A percentile compares a stretch with the other conserved stretches of the same genome.
phyloP scores from a whole-genome alignment of 2,888 invertebrate genomes.

The Nudaria mundana region DNA sequence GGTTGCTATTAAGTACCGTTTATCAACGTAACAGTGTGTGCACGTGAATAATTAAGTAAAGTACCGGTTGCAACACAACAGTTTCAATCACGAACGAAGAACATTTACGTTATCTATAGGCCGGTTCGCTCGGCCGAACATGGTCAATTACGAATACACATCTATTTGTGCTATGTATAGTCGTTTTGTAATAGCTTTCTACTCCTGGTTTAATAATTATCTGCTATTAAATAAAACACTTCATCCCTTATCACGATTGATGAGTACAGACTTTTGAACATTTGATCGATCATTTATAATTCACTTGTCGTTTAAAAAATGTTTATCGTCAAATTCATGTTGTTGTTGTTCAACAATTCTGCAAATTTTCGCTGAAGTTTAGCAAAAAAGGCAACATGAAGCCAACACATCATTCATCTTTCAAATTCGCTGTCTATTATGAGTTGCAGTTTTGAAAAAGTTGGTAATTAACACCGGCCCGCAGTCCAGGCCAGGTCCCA shows the following conservation, averaged over 20 bases:
- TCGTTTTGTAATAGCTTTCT: constrained; percentile 17
- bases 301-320: constrained; percentile 21
- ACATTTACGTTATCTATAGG: constrained; percentile 13
- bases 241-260: constrained; percentile 13
- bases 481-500: constrained; percentile 60
- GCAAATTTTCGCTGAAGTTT: constrained; percentile 43
- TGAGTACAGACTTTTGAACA: constrained; percentile 15
- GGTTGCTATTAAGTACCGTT: constrained; percentile 41
- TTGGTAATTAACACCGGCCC: constrained; percentile 75
- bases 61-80: constrained; percentile 17
- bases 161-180: constrained; percentile 17
- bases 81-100: constrained; percentile 22
- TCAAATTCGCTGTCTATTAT: constrained; percentile 75
- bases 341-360: constrained; percentile 42
- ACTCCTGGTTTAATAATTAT: constrained; percentile 16
- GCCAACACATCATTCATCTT: constrained; percentile 77
- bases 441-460: constrained; percentile 78
- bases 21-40: constrained; percentile 22
- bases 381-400: constrained; percentile 36
- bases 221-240: constrained; percentile 17
- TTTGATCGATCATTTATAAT: constrained; percentile 24
- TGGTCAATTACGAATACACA: constrained; percentile 16
- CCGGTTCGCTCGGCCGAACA: constrained; percentile 5
- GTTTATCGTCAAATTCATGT: constrained; percentile 45
- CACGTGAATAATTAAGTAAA: constrained; percentile 26